phyloP scores from a whole-genome alignment of 2,888 invertebrate genomes.

The Eueremaeus valkanovi region DNA sequence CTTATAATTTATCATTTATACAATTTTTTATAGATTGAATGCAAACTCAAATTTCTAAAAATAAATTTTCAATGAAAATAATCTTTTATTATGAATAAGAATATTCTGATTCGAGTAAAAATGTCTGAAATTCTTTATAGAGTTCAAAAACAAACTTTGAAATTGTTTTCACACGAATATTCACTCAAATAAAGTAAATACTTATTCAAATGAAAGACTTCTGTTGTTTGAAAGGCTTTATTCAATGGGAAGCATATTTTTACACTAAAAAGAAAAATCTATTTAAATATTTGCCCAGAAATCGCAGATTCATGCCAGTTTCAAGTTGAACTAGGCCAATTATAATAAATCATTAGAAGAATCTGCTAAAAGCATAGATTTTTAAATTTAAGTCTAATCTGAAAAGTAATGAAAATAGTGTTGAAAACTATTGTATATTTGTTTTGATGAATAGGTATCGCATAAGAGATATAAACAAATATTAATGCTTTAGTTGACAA shows the following conservation, averaged over 20 bases:
- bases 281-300: background rate
- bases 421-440: background rate
- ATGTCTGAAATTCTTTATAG: background rate
- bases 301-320: too few relatives aligned
- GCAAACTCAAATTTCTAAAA: too few relatives aligned
- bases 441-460: background rate
- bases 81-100: background rate
- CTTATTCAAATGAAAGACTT: background rate
- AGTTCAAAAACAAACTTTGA: background rate
- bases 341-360: too few relatives aligned
- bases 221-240: background rate
- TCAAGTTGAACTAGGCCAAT: too few relatives aligned
- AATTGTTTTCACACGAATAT: background rate
- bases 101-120: background rate
- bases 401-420: too few relatives aligned
- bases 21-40: too few relatives aligned
- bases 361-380: too few relatives aligned
- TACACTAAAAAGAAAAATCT: background rate
- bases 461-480: too few relatives aligned
- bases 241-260: background rate
- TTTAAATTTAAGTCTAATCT: too few relatives aligned
- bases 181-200: background rate
- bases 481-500: too few relatives aligned
- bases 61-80: too few relatives aligned
- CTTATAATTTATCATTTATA: conserved; percentile 18